These are phyloP conservation scores for Cephalotes varians DNA, from an alignment of 2,888 invertebrate species.

Conservation along the genomic window DNA sequence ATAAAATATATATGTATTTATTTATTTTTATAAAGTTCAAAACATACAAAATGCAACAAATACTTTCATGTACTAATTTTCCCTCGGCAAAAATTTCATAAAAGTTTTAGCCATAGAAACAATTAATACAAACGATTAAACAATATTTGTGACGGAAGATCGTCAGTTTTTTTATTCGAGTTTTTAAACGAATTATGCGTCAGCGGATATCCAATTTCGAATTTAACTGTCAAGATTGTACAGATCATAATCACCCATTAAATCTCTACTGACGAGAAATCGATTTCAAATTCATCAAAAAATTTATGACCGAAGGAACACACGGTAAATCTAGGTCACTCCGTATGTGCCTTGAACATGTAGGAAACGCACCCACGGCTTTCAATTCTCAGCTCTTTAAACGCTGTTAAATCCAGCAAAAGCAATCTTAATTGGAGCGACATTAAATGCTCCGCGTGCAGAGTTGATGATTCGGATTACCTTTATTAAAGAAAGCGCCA, in stretches of 20 bases:
- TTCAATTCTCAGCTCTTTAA: slow-evolving; percentile 29
- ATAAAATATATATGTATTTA: not conserved
- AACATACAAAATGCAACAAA: not conserved
- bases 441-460: slow-evolving; percentile 19
- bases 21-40: not conserved
- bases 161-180: too few relatives aligned
- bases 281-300: slow-evolving; percentile 37
- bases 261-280: slow-evolving; percentile 17
- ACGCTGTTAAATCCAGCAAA: slow-evolving; percentile 29
- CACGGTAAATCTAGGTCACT: slow-evolving; percentile 37
- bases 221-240: slow-evolving; percentile 3
- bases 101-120: not conserved
- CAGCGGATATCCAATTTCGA: not conserved
- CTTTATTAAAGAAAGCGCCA: slow-evolving; percentile 24
- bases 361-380: not conserved
- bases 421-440: slow-evolving; percentile 39
- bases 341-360: not conserved
- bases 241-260: slow-evolving; percentile 19
- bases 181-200: not conserved
- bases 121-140: not conserved
- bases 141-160: not conserved
- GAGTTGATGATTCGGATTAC: slow-evolving; percentile 27
- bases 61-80: not conserved
- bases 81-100: not conserved
- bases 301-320: slow-evolving; percentile 32